Conservation (phyloP, 2,797 vertebrate species). For the Oceanodroma leucorhoa region DNA sequence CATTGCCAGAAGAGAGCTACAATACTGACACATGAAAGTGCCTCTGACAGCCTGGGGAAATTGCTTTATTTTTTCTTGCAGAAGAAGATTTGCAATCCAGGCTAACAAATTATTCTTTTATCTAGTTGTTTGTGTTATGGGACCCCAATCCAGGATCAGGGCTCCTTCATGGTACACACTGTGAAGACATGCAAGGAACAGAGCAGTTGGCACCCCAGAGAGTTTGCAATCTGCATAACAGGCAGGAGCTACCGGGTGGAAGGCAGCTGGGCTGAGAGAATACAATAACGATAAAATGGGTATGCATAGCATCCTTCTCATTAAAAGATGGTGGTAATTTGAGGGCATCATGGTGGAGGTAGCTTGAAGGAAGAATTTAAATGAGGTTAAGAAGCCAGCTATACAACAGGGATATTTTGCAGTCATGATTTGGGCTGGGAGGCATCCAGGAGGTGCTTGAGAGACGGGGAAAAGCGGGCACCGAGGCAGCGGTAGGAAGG, state of each 20-base stretch:
- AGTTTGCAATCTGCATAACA: slow-evolving; percentile 54
- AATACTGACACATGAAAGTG: slow-evolving; percentile 24
- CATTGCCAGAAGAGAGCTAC: slow-evolving; percentile 1
- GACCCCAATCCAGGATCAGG: slow-evolving; percentile 18
- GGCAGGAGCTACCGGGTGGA: slow-evolving; percentile 3
- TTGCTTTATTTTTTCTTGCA: slow-evolving; percentile 39
- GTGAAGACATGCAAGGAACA: slow-evolving; percentile 39
- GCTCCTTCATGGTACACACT: slow-evolving; percentile 2
- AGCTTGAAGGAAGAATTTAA: slow-evolving; percentile 64
- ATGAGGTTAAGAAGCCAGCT: slow-evolving; percentile 54
- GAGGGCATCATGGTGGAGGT: slow-evolving; percentile 24
- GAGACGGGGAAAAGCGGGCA: not conserved
- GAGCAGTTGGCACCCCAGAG: slow-evolving; percentile 50
- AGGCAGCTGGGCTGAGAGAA: slow-evolving; percentile 60
- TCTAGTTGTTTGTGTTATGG: slow-evolving; percentile 19
- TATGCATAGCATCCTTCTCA: slow-evolving; percentile 44
- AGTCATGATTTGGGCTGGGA: slow-evolving; percentile 31
- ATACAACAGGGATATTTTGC: slow-evolving; percentile 56
- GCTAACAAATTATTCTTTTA: slow-evolving; percentile 57
- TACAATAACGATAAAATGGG: slow-evolving; percentile 47
- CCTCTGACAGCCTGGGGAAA: slow-evolving; percentile 49
- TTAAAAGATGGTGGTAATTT: slow-evolving; percentile 60
- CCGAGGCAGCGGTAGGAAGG: not conserved
- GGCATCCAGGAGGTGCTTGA: slow-evolving; percentile 12
- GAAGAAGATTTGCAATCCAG: slow-evolving; percentile 30